Percentiles rank a stretch among this genome's conserved stretches.
These are phyloP conservation scores for Agrenia bidenticulata DNA, from an alignment of 2,888 invertebrate genomes.

Conservation along the genomic window DNA sequence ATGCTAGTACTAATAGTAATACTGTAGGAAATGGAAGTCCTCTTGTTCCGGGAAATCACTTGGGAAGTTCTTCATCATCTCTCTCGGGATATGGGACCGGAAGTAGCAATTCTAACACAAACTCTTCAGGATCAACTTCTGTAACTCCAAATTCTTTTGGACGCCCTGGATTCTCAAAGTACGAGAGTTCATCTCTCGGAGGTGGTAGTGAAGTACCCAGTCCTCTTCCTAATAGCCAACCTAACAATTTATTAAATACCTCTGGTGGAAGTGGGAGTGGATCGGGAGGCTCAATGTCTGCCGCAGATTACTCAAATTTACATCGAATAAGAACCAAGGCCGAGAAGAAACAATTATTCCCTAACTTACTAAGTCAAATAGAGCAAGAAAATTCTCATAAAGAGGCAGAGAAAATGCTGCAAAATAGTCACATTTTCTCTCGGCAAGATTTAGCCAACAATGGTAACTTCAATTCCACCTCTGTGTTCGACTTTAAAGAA, in stretches of 20 bases:
- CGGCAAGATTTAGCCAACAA: conserved; percentile 48
- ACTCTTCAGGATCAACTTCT: background rate
- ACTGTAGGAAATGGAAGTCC: background rate
- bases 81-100: background rate
- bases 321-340: conserved; percentile 79
- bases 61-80: conserved; percentile 13
- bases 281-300: background rate
- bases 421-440: conserved; percentile 16
- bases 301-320: background rate
- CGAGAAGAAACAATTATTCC: conserved; percentile 67
- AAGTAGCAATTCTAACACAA: background rate
- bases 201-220: background rate
- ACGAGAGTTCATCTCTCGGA: conserved; percentile 7
- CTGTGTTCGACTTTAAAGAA: conserved; percentile 67
- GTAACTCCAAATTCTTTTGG: background rate
- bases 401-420: conserved; percentile 35
- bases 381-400: conserved; percentile 51
- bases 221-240: background rate
- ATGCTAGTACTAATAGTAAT: conserved; percentile 22
- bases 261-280: conserved; percentile 8
- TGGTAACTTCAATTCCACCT: conserved; percentile 58
- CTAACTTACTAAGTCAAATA: conserved; percentile 52
- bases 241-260: background rate
- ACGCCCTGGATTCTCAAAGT: background rate
- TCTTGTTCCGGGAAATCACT: background rate